phyloP scores from a whole-genome alignment of 2,888 invertebrate species.

The Operophtera brumata region DNA sequence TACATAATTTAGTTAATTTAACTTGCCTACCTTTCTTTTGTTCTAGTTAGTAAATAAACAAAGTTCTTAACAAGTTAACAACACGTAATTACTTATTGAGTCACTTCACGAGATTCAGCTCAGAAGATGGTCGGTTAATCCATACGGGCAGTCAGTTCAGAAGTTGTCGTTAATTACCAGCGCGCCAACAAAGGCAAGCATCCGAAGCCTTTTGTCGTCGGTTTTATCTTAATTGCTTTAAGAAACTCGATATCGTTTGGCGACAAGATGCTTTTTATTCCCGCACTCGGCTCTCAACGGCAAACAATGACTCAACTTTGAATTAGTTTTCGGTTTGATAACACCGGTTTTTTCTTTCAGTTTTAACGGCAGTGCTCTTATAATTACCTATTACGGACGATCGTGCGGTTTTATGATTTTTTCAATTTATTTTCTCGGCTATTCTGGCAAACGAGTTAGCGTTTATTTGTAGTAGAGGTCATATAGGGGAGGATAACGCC shows the following conservation, averaged over 20 bases:
- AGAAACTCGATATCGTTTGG: conserved; percentile 77
- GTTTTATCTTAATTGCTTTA: conserved; percentile 78
- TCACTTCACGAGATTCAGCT: conserved; percentile 13
- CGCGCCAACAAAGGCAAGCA: conserved; percentile 27
- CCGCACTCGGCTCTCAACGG: conserved; percentile 20
- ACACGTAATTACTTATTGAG: too few relatives aligned
- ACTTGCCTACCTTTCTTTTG: too few relatives aligned
- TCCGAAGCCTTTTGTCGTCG: conserved; percentile 55
- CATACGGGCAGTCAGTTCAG: conserved; percentile 49
- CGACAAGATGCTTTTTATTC: conserved; percentile 71
- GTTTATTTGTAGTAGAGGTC: conserved; percentile 35
- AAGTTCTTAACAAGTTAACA: too few relatives aligned
- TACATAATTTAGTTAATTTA: too few relatives aligned
- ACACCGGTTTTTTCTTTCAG: conserved; percentile 38
- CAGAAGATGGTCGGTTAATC: conserved; percentile 15
- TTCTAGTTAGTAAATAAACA: too few relatives aligned
- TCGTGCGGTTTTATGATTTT: conserved; percentile 52
- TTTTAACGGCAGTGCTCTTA: conserved; percentile 58
- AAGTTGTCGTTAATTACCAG: conserved; percentile 60
- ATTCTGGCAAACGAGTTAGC: conserved; percentile 17
- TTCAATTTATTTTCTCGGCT: conserved; percentile 44
- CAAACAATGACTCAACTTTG: conserved; percentile 73
- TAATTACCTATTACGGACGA: conserved; percentile 53
- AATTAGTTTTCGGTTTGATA: conserved; percentile 75
- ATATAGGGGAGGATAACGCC: conserved; percentile 28